Conservation (phyloP, 2,113 vertebrate species). For the Dicentrarchus labrax region DNA sequence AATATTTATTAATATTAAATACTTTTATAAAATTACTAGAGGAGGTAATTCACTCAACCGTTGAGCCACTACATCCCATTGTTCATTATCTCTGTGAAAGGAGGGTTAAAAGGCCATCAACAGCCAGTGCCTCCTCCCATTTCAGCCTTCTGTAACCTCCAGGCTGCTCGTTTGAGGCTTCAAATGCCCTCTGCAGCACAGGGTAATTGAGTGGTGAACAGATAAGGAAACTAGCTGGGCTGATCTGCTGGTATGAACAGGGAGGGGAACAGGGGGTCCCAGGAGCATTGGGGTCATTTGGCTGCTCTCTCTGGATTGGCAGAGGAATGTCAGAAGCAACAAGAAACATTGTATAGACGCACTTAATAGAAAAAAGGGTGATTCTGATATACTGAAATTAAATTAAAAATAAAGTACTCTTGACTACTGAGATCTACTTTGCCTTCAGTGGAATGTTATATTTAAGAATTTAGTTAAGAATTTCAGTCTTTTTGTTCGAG, state of each 20-base stretch:
- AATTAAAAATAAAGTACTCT: background rate
- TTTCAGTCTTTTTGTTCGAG: background rate
- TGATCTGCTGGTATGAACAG: constrained; percentile 74
- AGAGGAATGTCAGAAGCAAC: constrained; percentile 75
- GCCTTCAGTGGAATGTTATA: background rate
- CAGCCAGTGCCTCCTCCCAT: constrained; percentile 65
- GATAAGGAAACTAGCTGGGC: constrained; percentile 80
- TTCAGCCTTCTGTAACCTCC: constrained; percentile 66
- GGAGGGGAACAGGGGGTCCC: constrained; percentile 61
- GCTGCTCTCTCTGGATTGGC: constrained; percentile 69
- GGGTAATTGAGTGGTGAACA: constrained; percentile 80
- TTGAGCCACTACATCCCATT: constrained; percentile 34
- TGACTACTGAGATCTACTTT: background rate
- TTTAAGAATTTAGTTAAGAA: background rate
- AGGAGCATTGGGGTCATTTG: constrained; percentile 75
- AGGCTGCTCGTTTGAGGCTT: constrained; percentile 73
- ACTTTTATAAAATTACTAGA: constrained; percentile 24
- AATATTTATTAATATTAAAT: background rate
- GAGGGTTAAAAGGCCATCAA: constrained; percentile 75
- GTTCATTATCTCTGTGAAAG: constrained; percentile 53
- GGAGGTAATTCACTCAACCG: constrained; percentile 22
- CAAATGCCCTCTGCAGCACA: constrained; percentile 68
- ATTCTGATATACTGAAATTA: constrained; percentile 1
- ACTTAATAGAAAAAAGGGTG: constrained; percentile 30
- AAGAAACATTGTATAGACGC: constrained; percentile 62